These are phyloP conservation scores for Bubo blakistoni DNA, from an alignment of 2,113 vertebrate genomes.

Conservation along the genomic window DNA sequence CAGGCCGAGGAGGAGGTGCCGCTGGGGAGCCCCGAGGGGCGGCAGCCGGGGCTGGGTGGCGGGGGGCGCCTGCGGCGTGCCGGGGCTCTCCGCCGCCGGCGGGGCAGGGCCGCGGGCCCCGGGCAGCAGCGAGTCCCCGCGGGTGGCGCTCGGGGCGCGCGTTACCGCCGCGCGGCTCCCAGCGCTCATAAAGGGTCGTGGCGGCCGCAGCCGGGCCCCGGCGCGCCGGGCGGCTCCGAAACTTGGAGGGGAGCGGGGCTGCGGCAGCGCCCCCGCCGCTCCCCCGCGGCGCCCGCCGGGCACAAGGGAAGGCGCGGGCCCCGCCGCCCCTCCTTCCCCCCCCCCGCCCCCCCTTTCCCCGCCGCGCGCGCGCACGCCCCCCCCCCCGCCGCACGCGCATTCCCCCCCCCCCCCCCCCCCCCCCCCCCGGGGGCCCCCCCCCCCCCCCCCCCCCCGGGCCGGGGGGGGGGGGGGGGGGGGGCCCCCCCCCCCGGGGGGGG, in stretches of 20 bases:
- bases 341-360: neutral
- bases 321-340: neutral
- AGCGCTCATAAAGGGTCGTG: neutral
- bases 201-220: neutral
- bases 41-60: neutral
- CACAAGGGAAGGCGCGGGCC: neutral
- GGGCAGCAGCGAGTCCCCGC: neutral
- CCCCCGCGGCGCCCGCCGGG: neutral
- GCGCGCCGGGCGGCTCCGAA: neutral
- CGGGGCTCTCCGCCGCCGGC: neutral
- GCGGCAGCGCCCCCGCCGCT: neutral
- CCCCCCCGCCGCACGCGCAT: neutral
- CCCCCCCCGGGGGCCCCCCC: too few species aligned
- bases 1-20: neutral
- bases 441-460: too few species aligned
- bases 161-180: neutral
- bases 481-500: too few species aligned
- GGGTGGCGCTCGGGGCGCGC: neutral
- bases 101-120: neutral
- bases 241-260: neutral
- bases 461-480: too few species aligned
- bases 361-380: neutral
- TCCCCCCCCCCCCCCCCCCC: neutral
- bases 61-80: neutral
- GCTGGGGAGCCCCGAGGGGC: neutral